phyloP scores from a whole-genome alignment of 1,140 invertebrate species.

The Caenorhabditis inopinata region DNA sequence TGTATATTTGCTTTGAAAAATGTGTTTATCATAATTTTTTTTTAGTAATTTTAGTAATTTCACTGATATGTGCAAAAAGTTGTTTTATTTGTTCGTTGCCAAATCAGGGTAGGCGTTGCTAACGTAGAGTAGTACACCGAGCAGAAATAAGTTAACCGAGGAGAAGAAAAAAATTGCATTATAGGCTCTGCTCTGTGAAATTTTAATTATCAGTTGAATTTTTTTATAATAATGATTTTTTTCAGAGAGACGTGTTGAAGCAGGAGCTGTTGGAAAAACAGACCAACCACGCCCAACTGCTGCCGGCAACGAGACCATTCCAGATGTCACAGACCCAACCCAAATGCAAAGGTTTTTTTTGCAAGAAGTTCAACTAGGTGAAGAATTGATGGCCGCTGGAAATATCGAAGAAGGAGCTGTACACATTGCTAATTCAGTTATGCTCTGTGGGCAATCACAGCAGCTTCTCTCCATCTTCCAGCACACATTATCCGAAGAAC shows the following conservation, averaged over 20 bases:
- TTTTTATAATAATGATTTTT: background rate
- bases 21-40: no score
- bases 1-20: no score
- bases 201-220: background rate
- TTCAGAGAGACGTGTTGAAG: constrained; percentile 30
- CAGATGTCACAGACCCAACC: constrained; percentile 55
- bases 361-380: constrained; percentile 68
- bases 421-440: constrained; percentile 88
- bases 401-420: constrained; percentile 79
- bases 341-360: constrained; percentile 68
- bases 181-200: no score
- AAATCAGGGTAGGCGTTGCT: no score
- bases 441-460: constrained; percentile 90
- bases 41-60: no score
- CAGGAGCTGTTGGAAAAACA: background rate
- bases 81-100: no score
- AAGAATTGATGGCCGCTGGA: constrained; percentile 66
- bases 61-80: no score
- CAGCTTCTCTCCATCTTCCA: constrained; percentile 89
- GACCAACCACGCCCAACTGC: background rate
- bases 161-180: no score
- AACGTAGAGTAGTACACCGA: no score
- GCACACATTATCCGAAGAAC: constrained; percentile 84
- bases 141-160: no score
- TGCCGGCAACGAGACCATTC: background rate